phyloP scores from a whole-genome alignment of 1,140 invertebrate species.

The Pogonomyrmex californicus region DNA sequence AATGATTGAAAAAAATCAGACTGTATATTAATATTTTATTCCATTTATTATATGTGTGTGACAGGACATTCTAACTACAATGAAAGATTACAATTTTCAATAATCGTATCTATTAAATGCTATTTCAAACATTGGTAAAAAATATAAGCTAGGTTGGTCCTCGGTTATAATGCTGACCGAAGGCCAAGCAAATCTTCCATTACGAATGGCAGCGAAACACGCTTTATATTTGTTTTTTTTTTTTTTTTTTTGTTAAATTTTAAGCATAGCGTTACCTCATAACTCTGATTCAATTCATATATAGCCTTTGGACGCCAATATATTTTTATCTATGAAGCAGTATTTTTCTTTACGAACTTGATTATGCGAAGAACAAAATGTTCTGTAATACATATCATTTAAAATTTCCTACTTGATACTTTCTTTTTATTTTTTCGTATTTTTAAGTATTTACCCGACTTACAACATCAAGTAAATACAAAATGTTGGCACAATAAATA shows the following conservation, averaged over 20 bases:
- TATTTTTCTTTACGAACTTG: constrained; percentile 35
- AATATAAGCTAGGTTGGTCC: constrained; percentile 81
- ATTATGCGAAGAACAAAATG: constrained; percentile 52
- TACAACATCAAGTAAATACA: constrained; percentile 21
- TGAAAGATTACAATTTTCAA: constrained; percentile 68
- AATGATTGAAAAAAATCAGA: not conserved
- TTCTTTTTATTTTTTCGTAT: constrained; percentile 12
- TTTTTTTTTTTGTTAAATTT: constrained; percentile 5
- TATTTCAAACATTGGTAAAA: constrained; percentile 77
- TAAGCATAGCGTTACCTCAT: constrained; percentile 54
- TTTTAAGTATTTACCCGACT: constrained; percentile 5
- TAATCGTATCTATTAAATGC: constrained; percentile 67
- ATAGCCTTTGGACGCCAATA: constrained; percentile 49
- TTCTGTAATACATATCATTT: constrained; percentile 48
- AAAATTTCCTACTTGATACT: constrained; percentile 40
- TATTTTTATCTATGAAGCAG: constrained; percentile 52
- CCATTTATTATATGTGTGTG: constrained; percentile 72
- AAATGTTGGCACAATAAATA: constrained; percentile 48
- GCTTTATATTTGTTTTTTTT: constrained; percentile 53
- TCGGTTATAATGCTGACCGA: constrained; percentile 80
- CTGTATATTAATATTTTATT: constrained; percentile 51
- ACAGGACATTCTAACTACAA: constrained; percentile 68
- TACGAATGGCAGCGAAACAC: constrained; percentile 62
- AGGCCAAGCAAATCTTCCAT: constrained; percentile 78
- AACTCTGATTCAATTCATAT: constrained; percentile 46